Percentiles rank a stretch among this genome's conserved stretches.
These are phyloP conservation scores for Bovichtus variegatus DNA, from an alignment of 2,797 vertebrate species.

Conservation along the genomic window DNA sequence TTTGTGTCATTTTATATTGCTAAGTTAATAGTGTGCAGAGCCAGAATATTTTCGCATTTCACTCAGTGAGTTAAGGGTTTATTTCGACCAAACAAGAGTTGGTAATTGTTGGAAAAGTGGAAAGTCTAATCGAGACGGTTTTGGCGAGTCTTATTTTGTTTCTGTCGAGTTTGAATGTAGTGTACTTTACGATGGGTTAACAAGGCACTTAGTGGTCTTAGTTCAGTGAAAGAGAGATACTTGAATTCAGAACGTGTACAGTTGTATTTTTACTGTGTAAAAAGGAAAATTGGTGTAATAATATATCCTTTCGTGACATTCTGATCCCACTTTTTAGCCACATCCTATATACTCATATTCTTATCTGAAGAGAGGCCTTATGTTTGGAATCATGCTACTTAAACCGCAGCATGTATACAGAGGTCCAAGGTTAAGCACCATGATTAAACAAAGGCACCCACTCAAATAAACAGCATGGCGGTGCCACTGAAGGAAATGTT, in stretches of 20 bases:
- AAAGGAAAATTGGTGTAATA: no score
- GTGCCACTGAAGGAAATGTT: slow-evolving; percentile 21
- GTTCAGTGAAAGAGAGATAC: no score
- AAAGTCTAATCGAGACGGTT: background rate
- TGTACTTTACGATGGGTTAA: no score
- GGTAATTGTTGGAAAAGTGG: background rate
- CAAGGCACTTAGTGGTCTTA: no score
- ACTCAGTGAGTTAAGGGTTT: background rate
- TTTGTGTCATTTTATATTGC: no score
- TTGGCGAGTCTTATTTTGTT: background rate
- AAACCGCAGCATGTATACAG: slow-evolving; percentile 35
- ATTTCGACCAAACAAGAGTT: background rate
- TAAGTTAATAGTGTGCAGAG: no score
- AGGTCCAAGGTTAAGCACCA: slow-evolving; percentile 29
- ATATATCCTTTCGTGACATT: no score
- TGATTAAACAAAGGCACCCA: slow-evolving; percentile 42
- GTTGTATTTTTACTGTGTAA: no score
- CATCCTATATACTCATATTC: slow-evolving; percentile 9
- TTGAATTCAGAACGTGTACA: no score
- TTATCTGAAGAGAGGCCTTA: slow-evolving; percentile 41
- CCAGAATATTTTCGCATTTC: no score
- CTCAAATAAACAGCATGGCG: slow-evolving; percentile 37
- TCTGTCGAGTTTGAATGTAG: background rate
- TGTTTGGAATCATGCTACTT: slow-evolving; percentile 39
- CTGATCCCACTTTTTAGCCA: background rate